Evolutionary conservation across 2,888 invertebrate species (phyloP), one percentile per base, ranked within the genome.

Genomic region (Erpobdella octoculata): DNA sequence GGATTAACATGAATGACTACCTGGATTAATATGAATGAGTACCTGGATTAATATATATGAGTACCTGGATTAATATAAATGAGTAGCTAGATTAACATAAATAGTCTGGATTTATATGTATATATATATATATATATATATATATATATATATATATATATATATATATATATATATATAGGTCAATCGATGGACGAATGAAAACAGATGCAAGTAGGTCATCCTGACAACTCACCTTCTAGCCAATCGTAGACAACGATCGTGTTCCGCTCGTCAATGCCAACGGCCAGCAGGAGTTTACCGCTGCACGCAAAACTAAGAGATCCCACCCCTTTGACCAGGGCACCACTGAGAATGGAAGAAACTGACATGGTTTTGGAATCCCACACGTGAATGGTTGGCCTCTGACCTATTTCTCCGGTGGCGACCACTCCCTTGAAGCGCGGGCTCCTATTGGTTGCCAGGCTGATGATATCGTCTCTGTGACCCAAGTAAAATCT

Each of bases 271-370:
- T 78, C 78, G 73, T 81, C 82, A 41, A 83, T 73, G 9, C 82
- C 83, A 18, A 81, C 81, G 12, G 81, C 78, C 38, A 82, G 76
- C 66, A 83, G 73, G 37, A 80, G 78, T 74, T 82, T 83, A 12
- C 83, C 83, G 46, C 80, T 80, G 74, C 82, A 80, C 3, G 83
- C 83, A 77, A 83, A 83, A 74, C 81, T 79, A n/a, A 83, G 77
- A 4, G 79, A 79, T 72, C 82, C 81, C 3, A 83, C 80, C 8
- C 83, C 83, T 48, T 79, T 78, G 4, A 61, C 62, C 48, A 76
- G 73, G 38, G 58, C 64, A 36, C 75, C 75, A 73, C 78, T 78
- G 53, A 82, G 69, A 9, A 82, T 79, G 1, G 81, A 81, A 70
- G 81, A 74, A 0, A 81, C 82, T 68, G 81, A 78, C 76, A 80